Evolutionary conservation across 2,888 invertebrate species (phyloP).

Genomic region (Drosophila percnosoma): DNA sequence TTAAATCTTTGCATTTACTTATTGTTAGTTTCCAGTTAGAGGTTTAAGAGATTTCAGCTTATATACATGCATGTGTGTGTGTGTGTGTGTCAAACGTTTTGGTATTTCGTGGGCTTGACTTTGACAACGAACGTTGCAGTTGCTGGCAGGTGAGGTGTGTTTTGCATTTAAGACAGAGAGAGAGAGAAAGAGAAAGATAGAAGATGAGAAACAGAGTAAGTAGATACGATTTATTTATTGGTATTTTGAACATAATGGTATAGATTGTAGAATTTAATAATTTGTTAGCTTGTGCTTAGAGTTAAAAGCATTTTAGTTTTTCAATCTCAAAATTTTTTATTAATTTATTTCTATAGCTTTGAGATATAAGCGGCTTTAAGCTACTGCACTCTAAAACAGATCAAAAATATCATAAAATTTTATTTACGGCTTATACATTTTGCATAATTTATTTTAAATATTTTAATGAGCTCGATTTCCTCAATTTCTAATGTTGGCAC

Average conservation of each 20-base stretch:
- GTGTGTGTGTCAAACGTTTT: conserved; percentile 20
- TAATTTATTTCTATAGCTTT: not conserved
- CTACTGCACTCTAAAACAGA: not conserved
- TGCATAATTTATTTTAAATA: not conserved
- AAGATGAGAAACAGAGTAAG: not conserved
- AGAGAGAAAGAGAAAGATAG: not conserved
- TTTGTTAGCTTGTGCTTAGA: not conserved
- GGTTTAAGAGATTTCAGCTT: conserved; percentile 53
- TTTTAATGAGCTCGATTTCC: not conserved
- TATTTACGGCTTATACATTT: not conserved
- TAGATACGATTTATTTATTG: not conserved
- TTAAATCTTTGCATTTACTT: conserved; percentile 76
- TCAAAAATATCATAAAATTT: not conserved
- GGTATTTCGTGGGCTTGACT: conserved; percentile 69
- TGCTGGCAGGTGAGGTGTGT: conserved; percentile 49
- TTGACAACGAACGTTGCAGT: conserved; percentile 51
- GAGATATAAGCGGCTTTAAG: not conserved
- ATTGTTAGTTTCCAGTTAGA: conserved; percentile 72
- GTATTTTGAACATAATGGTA: not conserved
- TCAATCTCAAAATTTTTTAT: not conserved
- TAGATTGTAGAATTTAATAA: not conserved
- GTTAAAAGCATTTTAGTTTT: not conserved
- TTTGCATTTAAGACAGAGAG: conserved; percentile 2
- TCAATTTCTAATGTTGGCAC: not conserved
- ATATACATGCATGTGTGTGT: conserved; percentile 10